Percentiles rank a stretch among this genome's conserved stretches.
phyloP scores from a whole-genome alignment of 2,797 vertebrate genomes.

The Coranthus polyacanthus region DNA sequence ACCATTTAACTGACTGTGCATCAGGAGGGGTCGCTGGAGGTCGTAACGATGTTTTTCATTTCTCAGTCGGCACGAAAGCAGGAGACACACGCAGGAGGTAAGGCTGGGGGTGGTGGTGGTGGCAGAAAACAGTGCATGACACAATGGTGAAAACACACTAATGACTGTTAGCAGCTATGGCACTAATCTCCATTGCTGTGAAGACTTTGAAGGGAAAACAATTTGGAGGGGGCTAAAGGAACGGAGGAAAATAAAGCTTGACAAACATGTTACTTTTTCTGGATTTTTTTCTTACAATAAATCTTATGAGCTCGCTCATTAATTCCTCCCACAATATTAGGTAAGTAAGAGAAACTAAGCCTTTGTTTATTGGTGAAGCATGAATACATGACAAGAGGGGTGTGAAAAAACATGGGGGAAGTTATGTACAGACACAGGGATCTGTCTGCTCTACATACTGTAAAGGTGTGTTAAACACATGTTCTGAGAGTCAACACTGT shows the following conservation, averaged over 20 bases:
- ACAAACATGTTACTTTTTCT: conserved; percentile 66
- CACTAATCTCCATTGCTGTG: conserved; percentile 78
- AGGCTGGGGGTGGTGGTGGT: conserved; percentile 27
- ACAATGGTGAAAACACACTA: conserved; percentile 79
- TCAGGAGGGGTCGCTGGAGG: conserved; percentile 90
- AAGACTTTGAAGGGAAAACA: conserved; percentile 79
- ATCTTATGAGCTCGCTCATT: conserved; percentile 67
- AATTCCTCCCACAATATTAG: conserved; percentile 50
- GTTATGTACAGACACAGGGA: conserved; percentile 57
- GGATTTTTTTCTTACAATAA: conserved; percentile 64
- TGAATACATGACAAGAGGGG: conserved; percentile 39
- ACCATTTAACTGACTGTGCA: conserved; percentile 93
- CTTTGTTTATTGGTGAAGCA: conserved; percentile 44
- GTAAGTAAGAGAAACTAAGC: conserved; percentile 43
- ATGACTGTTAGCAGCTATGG: conserved; percentile 80
- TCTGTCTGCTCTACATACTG: conserved; percentile 67
- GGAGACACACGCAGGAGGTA: conserved; percentile 48
- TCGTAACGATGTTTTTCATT: conserved; percentile 85
- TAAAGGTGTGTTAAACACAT: conserved; percentile 71
- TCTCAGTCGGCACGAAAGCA: conserved; percentile 60
- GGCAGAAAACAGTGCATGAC: conserved; percentile 68
- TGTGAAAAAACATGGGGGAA: background rate
- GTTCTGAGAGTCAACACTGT: conserved; percentile 77
- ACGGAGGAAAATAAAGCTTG: conserved; percentile 43
- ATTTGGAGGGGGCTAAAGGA: conserved; percentile 54